Percentiles rank a stretch among this genome's conserved stretches.
phyloP scores from a whole-genome alignment of 2,888 invertebrate species.

The Dryobota labecula region DNA sequence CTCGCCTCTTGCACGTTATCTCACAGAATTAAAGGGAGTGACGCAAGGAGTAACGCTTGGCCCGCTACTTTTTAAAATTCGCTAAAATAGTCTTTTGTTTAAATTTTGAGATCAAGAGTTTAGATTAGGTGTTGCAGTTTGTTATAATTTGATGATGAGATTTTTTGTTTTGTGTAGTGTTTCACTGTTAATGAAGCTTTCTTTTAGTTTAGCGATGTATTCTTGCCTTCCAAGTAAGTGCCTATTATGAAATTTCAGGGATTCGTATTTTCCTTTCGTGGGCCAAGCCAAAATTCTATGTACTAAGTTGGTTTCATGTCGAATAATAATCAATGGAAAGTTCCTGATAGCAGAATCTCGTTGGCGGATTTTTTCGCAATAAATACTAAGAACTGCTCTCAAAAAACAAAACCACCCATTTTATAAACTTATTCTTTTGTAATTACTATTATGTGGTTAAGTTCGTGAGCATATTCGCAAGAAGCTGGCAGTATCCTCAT shows the following conservation, averaged over 20 bases:
- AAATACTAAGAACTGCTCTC: neutral
- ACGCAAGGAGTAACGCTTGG: constrained; percentile 62
- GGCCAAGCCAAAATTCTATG: neutral
- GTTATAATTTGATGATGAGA: constrained; percentile 32
- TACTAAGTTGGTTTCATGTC: neutral
- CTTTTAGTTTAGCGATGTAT: constrained; percentile 9
- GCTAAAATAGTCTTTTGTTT: constrained; percentile 55
- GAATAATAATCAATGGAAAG: neutral
- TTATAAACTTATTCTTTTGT: neutral
- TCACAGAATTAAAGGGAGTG: constrained; percentile 66
- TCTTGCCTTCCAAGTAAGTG: neutral
- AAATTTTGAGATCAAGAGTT: constrained; percentile 51
- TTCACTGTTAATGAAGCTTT: constrained; percentile 7
- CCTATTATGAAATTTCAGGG: neutral
- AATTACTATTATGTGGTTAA: neutral
- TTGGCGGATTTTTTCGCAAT: neutral
- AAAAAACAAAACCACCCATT: neutral
- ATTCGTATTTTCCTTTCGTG: neutral
- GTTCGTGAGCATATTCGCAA: too few species aligned
- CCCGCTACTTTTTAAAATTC: constrained; percentile 57
- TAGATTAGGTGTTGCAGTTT: constrained; percentile 55
- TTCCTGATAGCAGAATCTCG: neutral
- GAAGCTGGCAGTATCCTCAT: too few species aligned
- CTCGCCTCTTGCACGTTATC: constrained; percentile 69
- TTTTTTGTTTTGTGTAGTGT: constrained; percentile 8